Evolutionary conservation across 2,888 invertebrate species (phyloP).

Genomic region (Tenthredo amoena): DNA sequence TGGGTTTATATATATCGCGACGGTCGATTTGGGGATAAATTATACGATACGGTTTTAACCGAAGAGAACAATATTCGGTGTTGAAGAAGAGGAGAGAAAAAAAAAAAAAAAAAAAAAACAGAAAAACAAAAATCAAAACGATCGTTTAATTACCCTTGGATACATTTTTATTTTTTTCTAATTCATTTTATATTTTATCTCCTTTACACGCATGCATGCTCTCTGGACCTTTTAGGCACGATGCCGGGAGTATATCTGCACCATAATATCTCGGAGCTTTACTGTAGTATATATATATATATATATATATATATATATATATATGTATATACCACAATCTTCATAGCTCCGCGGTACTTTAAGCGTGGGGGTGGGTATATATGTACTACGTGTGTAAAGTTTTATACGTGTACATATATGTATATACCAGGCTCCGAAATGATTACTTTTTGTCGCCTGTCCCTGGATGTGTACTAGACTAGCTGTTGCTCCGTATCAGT

Average conservation of each 20-base stretch:
- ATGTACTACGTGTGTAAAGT: too few species aligned
- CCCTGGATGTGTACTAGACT: neutral
- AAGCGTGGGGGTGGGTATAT: neutral
- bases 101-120: neutral
- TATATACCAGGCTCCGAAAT: neutral
- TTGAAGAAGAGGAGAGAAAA: neutral
- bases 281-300: neutral
- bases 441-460: constrained; percentile 34
- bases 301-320: too few species aligned
- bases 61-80: neutral
- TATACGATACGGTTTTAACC: neutral
- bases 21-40: neutral
- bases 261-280: neutral
- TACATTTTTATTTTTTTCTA: neutral
- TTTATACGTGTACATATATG: too few species aligned
- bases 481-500: constrained; percentile 1
- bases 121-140: too few species aligned
- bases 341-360: neutral
- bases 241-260: neutral
- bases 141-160: too few species aligned
- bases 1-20: constrained; percentile 1
- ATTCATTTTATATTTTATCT: neutral
- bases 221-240: neutral
- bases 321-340: neutral
- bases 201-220: neutral